Conservation (phyloP, 1,140 invertebrate genomes). For the Brachionus koreanus region DNA sequence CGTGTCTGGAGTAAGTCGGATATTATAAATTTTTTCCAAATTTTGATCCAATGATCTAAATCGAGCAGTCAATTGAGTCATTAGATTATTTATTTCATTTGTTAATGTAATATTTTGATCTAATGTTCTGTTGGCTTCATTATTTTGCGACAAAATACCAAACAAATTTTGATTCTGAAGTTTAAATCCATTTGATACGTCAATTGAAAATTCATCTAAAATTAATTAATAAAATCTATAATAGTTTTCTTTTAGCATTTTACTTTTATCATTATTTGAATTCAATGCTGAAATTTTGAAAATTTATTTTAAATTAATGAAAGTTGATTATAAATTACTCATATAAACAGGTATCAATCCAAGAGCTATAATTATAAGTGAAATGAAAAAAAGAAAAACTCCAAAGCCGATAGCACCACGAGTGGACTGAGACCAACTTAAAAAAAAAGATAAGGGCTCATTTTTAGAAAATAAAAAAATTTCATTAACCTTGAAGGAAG, state of each 20-base stretch:
- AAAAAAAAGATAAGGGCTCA: background rate
- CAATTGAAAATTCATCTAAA: slow-evolving; percentile 41
- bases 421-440: slow-evolving; percentile 7
- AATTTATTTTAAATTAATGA: background rate
- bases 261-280: background rate
- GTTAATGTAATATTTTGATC: slow-evolving; percentile 31
- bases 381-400: background rate
- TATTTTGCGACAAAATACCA: background rate
- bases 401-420: slow-evolving; percentile 11
- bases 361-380: background rate
- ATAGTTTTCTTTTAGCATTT: background rate
- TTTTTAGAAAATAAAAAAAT: background rate
- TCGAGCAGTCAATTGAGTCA: background rate
- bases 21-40: slow-evolving; percentile 11
- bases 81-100: background rate
- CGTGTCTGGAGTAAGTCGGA: background rate
- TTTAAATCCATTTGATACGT: slow-evolving; percentile 17
- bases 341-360: slow-evolving; percentile 2
- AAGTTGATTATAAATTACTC: slow-evolving; percentile 11
- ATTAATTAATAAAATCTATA: background rate
- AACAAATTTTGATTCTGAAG: slow-evolving; percentile 15
- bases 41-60: background rate
- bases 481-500: background rate
- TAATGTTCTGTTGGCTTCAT: slow-evolving; percentile 12
- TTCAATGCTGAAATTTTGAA: background rate